phyloP scores from a whole-genome alignment of 2,113 vertebrate genomes.

The Pterophyllum scalare region DNA sequence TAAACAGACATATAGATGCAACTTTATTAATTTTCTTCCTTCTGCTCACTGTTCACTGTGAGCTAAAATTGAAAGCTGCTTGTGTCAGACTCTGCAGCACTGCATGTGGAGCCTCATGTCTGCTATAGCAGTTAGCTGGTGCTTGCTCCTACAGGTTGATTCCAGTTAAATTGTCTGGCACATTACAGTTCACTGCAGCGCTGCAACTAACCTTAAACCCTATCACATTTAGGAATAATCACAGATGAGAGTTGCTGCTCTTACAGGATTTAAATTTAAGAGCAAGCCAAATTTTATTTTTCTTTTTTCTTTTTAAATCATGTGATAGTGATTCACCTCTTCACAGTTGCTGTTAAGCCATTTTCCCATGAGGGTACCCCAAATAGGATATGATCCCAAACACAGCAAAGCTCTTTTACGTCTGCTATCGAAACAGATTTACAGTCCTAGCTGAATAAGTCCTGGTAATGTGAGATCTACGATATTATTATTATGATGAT shows the following conservation, averaged over 20 bases:
- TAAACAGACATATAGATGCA: background rate
- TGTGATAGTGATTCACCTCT: background rate
- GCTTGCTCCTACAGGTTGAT: background rate
- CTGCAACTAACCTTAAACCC: background rate
- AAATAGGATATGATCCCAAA: background rate
- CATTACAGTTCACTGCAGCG: background rate
- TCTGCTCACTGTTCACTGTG: background rate
- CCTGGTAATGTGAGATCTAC: background rate
- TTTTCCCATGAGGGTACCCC: background rate
- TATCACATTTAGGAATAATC: background rate
- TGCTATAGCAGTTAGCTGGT: conserved; percentile 1
- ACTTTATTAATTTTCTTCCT: background rate
- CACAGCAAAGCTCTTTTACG: background rate
- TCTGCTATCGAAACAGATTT: background rate
- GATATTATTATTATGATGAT: background rate
- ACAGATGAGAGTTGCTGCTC: background rate
- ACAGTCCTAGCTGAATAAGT: too few species aligned
- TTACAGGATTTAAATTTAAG: background rate
- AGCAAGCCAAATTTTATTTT: background rate
- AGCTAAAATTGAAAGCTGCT: conserved; percentile 19
- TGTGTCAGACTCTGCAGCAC: conserved; percentile 1
- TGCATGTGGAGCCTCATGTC: conserved; percentile 6
- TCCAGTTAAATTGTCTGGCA: background rate
- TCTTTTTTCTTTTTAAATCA: background rate
- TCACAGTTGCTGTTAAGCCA: background rate